Evolutionary conservation across 2,888 invertebrate genomes (phyloP), one percentile per base, ranked within the genome.

Genomic region (Eubasilissa splendida): DNA sequence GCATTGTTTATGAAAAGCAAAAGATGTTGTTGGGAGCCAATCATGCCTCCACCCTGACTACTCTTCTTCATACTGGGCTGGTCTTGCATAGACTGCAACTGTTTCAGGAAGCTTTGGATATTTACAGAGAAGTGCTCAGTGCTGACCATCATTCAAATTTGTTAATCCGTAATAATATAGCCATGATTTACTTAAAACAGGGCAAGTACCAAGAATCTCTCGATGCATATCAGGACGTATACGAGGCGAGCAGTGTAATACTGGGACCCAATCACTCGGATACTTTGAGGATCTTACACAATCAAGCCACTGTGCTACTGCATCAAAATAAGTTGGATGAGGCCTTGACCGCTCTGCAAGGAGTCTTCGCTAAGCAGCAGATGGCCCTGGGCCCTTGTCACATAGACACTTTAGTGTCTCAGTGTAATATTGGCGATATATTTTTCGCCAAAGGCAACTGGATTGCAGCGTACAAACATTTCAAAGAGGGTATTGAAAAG

Each of bases 391-490:
- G 11, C 22, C 22, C 10, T 1, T 9, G 33, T 31, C 31, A 63
- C 60, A 8, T 63, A 31, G 60, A 63, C 4, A 63, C 60, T 63
- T 31, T 63, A 22, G 33, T 31, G 8, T 31, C 60, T 10, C 60
- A 63, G 60, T 31, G 33, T 31, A 63, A 22, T 31, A 22, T 63
- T 2, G 60, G 60, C 9, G 22, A 63, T 22, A 31, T 63, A 10
- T 63, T 63, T 31, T 63, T 63, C 60, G 60, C 22, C 31, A 63
- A 31, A 63, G 60, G 60, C 9, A 63, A 63, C 10, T 63, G 60
- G 60, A 63, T 63, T 11, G 60, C 60, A 12, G 60, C 60, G 4
- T 31, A 31, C 3, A 63, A 63, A 63, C 60, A 63, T 31, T 63
- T 63, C 10, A 63, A 63, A 31, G 60, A 63, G 4, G 33, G 60